phyloP scores from a whole-genome alignment of 2,113 vertebrate species.

The Baryphthengus martii region DNA sequence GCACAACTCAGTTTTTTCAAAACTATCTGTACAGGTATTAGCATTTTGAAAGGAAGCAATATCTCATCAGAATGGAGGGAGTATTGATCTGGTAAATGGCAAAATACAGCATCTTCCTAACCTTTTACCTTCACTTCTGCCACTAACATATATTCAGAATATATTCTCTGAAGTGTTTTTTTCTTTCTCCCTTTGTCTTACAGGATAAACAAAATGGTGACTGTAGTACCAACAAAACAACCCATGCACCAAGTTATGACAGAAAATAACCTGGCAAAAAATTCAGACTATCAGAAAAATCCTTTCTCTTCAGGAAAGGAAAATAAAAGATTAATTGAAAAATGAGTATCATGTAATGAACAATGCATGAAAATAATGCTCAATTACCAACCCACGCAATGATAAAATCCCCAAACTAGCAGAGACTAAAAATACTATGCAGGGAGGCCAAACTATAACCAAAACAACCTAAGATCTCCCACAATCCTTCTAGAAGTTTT shows the following conservation, averaged over 20 bases:
- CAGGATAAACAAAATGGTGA: background rate
- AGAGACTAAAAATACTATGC: background rate
- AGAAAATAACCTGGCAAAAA: background rate
- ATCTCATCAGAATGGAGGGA: background rate
- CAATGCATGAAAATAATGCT: background rate
- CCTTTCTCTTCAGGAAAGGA: background rate
- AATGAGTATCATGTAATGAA: background rate
- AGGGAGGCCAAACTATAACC: background rate
- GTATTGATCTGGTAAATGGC: background rate
- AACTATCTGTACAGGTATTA: background rate
- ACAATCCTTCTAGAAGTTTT: background rate
- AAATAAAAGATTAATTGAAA: background rate
- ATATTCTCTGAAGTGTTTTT: background rate
- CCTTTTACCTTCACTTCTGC: background rate
- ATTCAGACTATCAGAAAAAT: background rate
- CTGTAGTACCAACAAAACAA: background rate
- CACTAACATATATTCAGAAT: background rate
- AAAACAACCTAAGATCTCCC: background rate
- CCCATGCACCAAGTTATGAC: background rate
- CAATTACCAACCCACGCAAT: background rate
- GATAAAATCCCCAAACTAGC: background rate
- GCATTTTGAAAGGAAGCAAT: background rate
- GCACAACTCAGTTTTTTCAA: background rate
- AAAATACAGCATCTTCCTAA: background rate
- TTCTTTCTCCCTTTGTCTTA: background rate